Base-by-base conservation (phyloP, 2,888 invertebrate species). In the Lasius fuliginosus region DNA sequence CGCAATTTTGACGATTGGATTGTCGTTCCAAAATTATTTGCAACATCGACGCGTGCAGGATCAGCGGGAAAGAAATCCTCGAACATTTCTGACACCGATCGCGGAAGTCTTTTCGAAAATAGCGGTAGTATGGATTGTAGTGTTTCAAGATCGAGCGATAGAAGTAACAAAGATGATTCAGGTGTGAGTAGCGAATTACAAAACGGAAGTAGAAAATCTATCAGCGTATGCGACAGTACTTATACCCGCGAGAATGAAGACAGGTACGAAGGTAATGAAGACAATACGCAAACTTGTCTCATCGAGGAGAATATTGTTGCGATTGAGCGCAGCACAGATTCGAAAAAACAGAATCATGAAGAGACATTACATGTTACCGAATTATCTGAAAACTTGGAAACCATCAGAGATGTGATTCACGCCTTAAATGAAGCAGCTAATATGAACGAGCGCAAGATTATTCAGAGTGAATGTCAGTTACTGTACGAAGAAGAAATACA, bases 151-250 rank as follows among this genome's bases (percentile, higher is more conserved):
- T 91, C 88, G n/a, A 90, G 88, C 71, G 89, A 90, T 5, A 73
- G 60, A 2, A 91, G 88, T 27, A 88, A 85, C n/a, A 92, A 90
- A 60, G 89, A 93, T 33, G 94, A 94, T 85, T 94, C 94, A 0
- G 94, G 94, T 46, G 89, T 93, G 27, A 88, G 86, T 0, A 88
- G 87, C 36, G 86, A 69, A 30, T 79, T 62, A 23, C 71, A 64
- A 30, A 56, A 62, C 33, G 83, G 40, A 40, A 87, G 77, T 30
- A 68, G 49, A 2, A 64, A 71, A 30, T 86, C 84, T 62, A 67
- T 18, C 3, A 76, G 83, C 15, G 8, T 76, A 2, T 40, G 42
- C 1, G 85, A 75, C 4, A 67, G 62, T 23, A 36, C 23, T 1
- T 56, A 36, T 23, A 42, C n/a, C 0, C 33, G 18, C 9, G 71